Conservation (phyloP, 2,113 vertebrate genomes). For the Rutilus rutilus region DNA sequence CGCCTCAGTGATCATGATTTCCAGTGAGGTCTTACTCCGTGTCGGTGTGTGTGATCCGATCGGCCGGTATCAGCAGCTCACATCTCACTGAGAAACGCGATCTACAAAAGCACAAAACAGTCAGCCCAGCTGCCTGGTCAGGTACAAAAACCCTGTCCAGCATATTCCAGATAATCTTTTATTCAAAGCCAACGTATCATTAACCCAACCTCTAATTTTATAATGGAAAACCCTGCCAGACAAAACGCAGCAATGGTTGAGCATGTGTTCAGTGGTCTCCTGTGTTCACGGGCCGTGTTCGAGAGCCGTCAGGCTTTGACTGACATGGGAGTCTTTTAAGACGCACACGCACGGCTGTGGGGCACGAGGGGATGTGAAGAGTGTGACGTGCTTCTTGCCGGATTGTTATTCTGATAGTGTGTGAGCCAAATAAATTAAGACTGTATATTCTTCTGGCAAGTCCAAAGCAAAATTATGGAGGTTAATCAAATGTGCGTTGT, state of each 20-base stretch:
- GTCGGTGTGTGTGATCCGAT: not conserved
- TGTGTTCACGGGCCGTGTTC: not conserved
- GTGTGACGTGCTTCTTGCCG: not conserved
- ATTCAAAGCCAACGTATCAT: constrained; percentile 45
- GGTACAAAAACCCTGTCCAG: constrained; percentile 1
- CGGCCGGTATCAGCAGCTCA: not conserved
- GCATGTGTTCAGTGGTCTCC: constrained; percentile 3
- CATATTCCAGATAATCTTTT: constrained; percentile 47
- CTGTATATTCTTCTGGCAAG: constrained; percentile 8
- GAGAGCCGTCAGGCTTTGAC: constrained; percentile 10
- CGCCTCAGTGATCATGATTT: not conserved
- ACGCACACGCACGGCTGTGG: not conserved
- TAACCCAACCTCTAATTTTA: constrained; percentile 51
- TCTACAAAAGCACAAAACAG: constrained; percentile 9
- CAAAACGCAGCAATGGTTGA: not conserved
- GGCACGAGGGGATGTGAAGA: not conserved
- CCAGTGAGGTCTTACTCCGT: not conserved
- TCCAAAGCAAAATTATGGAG: constrained; percentile 49
- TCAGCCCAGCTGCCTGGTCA: constrained; percentile 12
- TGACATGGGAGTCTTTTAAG: constrained; percentile 2
- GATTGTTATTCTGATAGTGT: constrained; percentile 20
- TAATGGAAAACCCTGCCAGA: constrained; percentile 32
- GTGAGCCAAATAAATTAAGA: constrained; percentile 22
- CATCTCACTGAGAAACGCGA: not conserved
- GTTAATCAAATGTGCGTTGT: constrained; percentile 53